Evolutionary conservation across 2,113 vertebrate species (phyloP).

Genomic region (Loxodonta africana): DNA sequence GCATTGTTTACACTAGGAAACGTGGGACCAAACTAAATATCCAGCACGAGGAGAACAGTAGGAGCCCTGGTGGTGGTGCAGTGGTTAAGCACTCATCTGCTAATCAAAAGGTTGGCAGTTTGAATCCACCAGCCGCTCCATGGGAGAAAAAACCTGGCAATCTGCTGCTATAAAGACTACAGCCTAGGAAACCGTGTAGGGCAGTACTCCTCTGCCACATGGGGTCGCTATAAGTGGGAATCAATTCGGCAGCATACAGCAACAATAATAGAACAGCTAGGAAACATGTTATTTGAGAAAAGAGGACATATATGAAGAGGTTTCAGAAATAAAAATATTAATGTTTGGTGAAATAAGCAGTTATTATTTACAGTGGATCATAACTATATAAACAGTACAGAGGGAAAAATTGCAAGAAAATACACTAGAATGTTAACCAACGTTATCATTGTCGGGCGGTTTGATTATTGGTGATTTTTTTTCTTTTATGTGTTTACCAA

Average conservation of each 20-base stretch:
- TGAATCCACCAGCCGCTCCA: not conserved
- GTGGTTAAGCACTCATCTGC: not conserved
- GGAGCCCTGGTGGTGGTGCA: not conserved
- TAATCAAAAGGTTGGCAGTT: not conserved
- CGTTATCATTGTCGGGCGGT: not conserved
- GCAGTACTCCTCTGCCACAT: not conserved
- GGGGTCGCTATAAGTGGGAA: not conserved
- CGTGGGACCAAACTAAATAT: not conserved
- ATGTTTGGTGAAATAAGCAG: not conserved
- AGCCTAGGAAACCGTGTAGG: not conserved
- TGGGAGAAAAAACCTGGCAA: not conserved
- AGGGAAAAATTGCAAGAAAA: not conserved
- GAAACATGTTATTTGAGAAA: not conserved
- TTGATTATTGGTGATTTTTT: not conserved
- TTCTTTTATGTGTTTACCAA: not conserved
- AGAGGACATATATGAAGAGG: not conserved
- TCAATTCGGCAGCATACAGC: not conserved
- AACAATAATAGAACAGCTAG: not conserved
- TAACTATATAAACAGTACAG: not conserved
- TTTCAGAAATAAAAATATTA: not conserved
- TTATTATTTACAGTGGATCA: not conserved
- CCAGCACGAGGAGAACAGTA: not conserved
- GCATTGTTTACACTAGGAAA: not conserved
- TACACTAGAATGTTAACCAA: not conserved
- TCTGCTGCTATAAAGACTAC: not conserved